Evolutionary conservation across 2,888 invertebrate species (phyloP), one percentile per base, ranked within the genome.

Genomic region (Drosophila fungiperda): DNA sequence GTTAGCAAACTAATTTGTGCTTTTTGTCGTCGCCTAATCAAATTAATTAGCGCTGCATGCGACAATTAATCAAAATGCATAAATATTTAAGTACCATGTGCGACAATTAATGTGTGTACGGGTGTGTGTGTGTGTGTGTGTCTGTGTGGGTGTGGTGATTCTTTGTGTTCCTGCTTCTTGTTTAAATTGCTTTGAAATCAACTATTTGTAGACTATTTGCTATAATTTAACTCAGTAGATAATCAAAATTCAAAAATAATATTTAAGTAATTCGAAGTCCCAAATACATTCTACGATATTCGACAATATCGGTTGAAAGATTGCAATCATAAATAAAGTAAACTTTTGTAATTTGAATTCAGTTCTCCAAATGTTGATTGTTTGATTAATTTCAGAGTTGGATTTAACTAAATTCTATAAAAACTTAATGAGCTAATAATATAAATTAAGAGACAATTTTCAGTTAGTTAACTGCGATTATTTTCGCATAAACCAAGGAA

Each of bases 11-110:
- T 77, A 86, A 85, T 83, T 78, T 75, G 70, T 64, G 90, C 72
- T 78, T 80, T 83, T 75, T 83, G 67, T 76, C 68, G 67, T 65
- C 83, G 76, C 59, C 71, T 76, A 87, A 87, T 90, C 81, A 90
- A 86, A 81, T 86, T 88, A 88, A 88, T 86, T 88, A 88, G 81
- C 80, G 38, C 66, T 71, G 71, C 67, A 54, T 42, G 82, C 53
- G 68, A 60, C 55, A 72, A 82, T 85, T 89, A 72, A 74, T 84
- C 63, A 82, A 67, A 78, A 57, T 78, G 78, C 69, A 77, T 79
- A 82, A 70, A 74, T 72, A 62, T 42, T 70, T 63, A 48, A 67
- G 36, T 29, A 45, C 35, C 29, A 32, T 38, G 42, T 23, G 40
- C n/a, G 55, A 17, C 23, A 32, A 26, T 11, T 20, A 5, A 26